A percentile compares a stretch with the other conserved stretches of the same genome.
Evolutionary conservation across 2,113 vertebrate species (phyloP).

Genomic region (Ancistrus triradiatus): DNA sequence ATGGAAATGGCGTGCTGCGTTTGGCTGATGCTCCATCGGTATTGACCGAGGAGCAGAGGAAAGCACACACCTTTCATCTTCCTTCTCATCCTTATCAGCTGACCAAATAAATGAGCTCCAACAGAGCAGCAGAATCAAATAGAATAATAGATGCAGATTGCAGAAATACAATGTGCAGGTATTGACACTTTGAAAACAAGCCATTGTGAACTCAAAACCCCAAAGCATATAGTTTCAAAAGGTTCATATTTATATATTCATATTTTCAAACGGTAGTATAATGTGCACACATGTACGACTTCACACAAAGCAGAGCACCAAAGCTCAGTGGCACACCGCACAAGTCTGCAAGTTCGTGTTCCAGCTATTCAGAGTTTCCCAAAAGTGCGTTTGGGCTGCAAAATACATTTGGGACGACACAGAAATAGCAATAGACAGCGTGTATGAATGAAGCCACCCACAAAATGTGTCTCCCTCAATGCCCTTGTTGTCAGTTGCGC

Average conservation of each 20-base stretch:
- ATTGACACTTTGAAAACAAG: slow-evolving; percentile 55
- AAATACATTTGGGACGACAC: not conserved
- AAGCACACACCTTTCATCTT: slow-evolving; percentile 20
- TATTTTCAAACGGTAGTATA: slow-evolving; percentile 54
- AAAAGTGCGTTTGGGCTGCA: slow-evolving; percentile 21
- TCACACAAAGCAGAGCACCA: slow-evolving; percentile 45
- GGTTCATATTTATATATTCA: no score
- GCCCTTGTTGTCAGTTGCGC: not conserved
- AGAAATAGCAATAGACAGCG: not conserved
- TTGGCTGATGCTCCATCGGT: slow-evolving; percentile 24
- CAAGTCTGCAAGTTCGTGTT: slow-evolving; percentile 38
- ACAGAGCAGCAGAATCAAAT: slow-evolving; percentile 61
- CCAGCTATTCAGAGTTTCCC: slow-evolving; percentile 42
- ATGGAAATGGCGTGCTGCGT: slow-evolving; percentile 39
- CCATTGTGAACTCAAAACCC: slow-evolving; percentile 52
- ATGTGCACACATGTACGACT: slow-evolving; percentile 23
- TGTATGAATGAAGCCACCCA: not conserved
- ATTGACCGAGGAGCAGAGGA: slow-evolving; percentile 31
- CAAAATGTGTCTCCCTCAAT: not conserved
- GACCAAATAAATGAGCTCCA: slow-evolving; percentile 60
- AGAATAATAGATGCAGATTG: slow-evolving; percentile 64
- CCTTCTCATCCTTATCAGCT: slow-evolving; percentile 42
- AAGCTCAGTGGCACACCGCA: slow-evolving; percentile 39
- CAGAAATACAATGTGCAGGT: slow-evolving; percentile 63
- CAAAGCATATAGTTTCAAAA: slow-evolving; percentile 51